These are phyloP conservation scores for Anodontia alba DNA, from an alignment of 2,888 invertebrate species.

Conservation along the genomic window DNA sequence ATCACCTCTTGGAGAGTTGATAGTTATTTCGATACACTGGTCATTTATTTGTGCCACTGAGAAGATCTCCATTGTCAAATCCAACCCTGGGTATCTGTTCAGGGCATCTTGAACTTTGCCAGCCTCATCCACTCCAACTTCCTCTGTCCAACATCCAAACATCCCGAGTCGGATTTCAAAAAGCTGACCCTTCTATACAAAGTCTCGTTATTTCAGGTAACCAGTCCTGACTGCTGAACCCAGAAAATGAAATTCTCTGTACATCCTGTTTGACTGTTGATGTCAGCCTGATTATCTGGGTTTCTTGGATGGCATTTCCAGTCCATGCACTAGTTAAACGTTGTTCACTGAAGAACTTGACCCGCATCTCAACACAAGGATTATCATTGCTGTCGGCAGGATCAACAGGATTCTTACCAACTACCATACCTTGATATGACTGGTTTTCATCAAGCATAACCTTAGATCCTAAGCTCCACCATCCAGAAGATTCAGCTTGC, in stretches of 20 bases:
- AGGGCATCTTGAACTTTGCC: neutral
- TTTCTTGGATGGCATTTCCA: slow-evolving; percentile 29
- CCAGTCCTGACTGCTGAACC: neutral
- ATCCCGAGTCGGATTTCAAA: neutral
- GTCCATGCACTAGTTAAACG: slow-evolving; percentile 24
- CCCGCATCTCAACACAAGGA: slow-evolving; percentile 22
- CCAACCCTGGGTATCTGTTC: neutral
- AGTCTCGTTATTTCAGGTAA: neutral
- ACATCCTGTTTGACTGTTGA: slow-evolving; percentile 19
- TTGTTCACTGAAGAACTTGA: slow-evolving; percentile 10
- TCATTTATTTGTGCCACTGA: neutral
- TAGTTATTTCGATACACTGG: neutral
- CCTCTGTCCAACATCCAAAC: neutral
- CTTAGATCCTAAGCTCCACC: too few relatives aligned
- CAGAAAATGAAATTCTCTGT: too few relatives aligned
- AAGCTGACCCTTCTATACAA: neutral
- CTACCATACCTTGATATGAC: neutral
- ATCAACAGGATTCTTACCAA: neutral
- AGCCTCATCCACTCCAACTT: neutral
- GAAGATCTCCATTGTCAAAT: neutral
- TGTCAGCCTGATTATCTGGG: slow-evolving; percentile 29
- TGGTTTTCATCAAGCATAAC: too few relatives aligned
- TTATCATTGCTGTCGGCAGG: slow-evolving; percentile 2
- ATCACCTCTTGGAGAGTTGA: slow-evolving; percentile 10
- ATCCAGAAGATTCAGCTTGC: too few relatives aligned